Conservation (phyloP, 2,113 vertebrate genomes). For the Conger conger region DNA sequence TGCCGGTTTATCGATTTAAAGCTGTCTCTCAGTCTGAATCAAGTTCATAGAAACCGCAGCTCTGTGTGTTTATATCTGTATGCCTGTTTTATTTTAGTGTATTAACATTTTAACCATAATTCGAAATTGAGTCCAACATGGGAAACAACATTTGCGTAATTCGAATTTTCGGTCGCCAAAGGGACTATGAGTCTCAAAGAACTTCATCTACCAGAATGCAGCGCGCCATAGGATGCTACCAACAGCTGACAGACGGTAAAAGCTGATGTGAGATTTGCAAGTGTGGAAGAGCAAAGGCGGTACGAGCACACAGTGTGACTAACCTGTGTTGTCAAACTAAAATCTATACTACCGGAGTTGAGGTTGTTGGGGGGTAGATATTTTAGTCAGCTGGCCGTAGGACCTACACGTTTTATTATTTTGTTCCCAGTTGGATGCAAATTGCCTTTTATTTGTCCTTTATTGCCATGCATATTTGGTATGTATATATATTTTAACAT, state of each 20-base stretch:
- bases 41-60: too few relatives aligned
- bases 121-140: not conserved
- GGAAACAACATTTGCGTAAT: not conserved
- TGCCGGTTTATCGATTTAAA: too few relatives aligned
- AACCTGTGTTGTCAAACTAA: constrained; percentile 31
- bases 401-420: not conserved
- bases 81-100: too few relatives aligned
- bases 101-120: too few relatives aligned
- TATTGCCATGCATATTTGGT: constrained; percentile 53
- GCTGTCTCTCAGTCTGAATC: too few relatives aligned
- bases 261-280: constrained; percentile 61
- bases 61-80: too few relatives aligned
- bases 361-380: constrained; percentile 16
- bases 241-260: constrained; percentile 74
- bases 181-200: not conserved
- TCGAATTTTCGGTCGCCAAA: not conserved
- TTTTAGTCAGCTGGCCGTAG: constrained; percentile 23
- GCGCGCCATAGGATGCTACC: constrained; percentile 62
- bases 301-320: constrained; percentile 43
- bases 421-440: not conserved
- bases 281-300: constrained; percentile 47
- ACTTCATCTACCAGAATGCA: constrained; percentile 71
- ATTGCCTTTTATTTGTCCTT: constrained; percentile 9
- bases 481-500: constrained; percentile 53
- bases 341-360: constrained; percentile 32